These are phyloP conservation scores for Noctua pronuba DNA, from an alignment of 2,888 invertebrate species.

Conservation along the genomic window DNA sequence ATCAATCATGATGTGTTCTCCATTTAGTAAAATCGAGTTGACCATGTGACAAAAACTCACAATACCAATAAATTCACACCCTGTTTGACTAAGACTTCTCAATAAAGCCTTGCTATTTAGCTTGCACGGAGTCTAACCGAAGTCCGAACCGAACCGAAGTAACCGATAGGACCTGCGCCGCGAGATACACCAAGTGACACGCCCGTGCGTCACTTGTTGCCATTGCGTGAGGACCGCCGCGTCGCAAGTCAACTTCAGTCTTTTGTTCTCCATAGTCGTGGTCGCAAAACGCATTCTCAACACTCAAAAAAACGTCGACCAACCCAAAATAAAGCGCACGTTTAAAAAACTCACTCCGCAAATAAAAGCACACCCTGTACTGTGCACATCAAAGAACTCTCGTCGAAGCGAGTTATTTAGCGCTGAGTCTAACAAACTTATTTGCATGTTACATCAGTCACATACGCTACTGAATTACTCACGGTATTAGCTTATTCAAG, in stretches of 20 bases:
- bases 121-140: too few relatives aligned
- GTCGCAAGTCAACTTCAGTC: not conserved
- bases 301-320: not conserved
- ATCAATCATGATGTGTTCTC: too few relatives aligned
- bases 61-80: too few relatives aligned
- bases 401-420: slow-evolving; percentile 21
- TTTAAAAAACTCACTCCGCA: not conserved
- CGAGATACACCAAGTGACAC: too few relatives aligned
- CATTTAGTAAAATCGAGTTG: too few relatives aligned
- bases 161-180: too few relatives aligned
- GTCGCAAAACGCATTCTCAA: not conserved
- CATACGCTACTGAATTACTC: slow-evolving; percentile 37
- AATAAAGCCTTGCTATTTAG: too few relatives aligned
- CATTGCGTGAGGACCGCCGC: not conserved
- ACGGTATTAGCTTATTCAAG: slow-evolving; percentile 41
- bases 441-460: slow-evolving; percentile 40
- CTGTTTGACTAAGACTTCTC: too few relatives aligned
- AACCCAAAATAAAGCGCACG: not conserved
- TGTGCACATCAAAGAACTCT: not conserved
- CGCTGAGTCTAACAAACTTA: slow-evolving; percentile 42
- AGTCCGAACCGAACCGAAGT: too few relatives aligned
- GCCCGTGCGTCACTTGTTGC: not conserved
- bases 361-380: slow-evolving; percentile 12
- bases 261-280: not conserved
- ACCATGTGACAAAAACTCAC: too few relatives aligned